Percentiles rank a stretch among this genome's conserved stretches.
phyloP scores from a whole-genome alignment of 2,113 vertebrate species.

The Oplegnathus fasciatus region DNA sequence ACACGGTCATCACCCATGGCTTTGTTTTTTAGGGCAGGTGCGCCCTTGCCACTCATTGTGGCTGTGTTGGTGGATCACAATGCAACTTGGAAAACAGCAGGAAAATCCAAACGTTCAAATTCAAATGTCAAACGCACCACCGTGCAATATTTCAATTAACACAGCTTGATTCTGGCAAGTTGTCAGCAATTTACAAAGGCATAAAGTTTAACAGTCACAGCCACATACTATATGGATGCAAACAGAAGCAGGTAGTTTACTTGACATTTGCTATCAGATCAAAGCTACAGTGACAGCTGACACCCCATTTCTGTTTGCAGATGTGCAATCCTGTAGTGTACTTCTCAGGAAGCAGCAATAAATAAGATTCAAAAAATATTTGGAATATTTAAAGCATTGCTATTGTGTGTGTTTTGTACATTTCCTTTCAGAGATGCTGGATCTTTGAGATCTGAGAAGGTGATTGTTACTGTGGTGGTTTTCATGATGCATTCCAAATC shows the following conservation, averaged over 20 bases:
- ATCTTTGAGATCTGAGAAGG: background rate
- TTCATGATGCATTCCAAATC: background rate
- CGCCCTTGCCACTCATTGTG: no score
- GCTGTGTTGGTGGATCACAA: no score
- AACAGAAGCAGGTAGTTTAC: background rate
- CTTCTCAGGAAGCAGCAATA: background rate
- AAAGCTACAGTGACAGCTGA: constrained; percentile 8
- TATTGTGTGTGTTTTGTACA: background rate
- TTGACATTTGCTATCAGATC: constrained; percentile 16
- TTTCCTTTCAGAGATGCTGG: background rate
- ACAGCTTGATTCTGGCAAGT: background rate
- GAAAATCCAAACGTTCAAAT: no score
- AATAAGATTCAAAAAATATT: background rate
- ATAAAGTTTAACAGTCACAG: background rate
- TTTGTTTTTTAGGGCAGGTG: background rate
- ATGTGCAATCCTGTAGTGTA: constrained; percentile 10
- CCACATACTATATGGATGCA: background rate
- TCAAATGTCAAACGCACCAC: no score
- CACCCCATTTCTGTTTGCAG: background rate
- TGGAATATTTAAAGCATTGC: background rate
- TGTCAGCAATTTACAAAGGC: background rate
- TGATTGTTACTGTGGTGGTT: background rate
- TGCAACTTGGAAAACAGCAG: background rate
- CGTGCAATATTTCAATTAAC: background rate
- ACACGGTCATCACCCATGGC: no score